phyloP scores from a whole-genome alignment of 2,113 vertebrate genomes.

The Scophthalmus maximus region DNA sequence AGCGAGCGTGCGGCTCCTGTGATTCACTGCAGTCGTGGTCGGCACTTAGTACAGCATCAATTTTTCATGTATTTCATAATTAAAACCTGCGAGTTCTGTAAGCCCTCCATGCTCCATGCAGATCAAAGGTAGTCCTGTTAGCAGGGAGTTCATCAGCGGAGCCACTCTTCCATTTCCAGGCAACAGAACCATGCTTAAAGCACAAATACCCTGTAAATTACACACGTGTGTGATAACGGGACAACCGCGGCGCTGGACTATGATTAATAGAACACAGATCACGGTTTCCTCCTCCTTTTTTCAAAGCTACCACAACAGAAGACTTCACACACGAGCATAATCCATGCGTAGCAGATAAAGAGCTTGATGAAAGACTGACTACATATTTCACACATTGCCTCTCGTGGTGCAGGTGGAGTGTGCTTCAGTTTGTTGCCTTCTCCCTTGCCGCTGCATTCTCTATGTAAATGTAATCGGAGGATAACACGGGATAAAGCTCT shows the following conservation, averaged over 20 bases:
- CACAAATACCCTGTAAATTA: constrained; percentile 71
- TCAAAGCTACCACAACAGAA: constrained; percentile 74
- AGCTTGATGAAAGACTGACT: constrained; percentile 75
- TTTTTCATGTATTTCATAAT: constrained; percentile 86
- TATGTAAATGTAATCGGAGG: constrained; percentile 75
- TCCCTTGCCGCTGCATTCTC: constrained; percentile 57
- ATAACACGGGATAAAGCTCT: constrained; percentile 68
- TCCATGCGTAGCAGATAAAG: constrained; percentile 63
- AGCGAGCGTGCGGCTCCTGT: constrained; percentile 41
- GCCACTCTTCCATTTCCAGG: constrained; percentile 68
- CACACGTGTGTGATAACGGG: constrained; percentile 61
- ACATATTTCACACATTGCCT: constrained; percentile 69
- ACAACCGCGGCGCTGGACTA: constrained; percentile 69
- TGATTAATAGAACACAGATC: constrained; percentile 79
- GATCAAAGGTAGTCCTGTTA: constrained; percentile 82
- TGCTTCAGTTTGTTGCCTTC: constrained; percentile 66
- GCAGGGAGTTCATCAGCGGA: constrained; percentile 78
- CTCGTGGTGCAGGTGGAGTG: constrained; percentile 70
- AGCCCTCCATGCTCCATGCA: constrained; percentile 70
- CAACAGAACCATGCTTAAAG: constrained; percentile 68
- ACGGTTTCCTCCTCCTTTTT: constrained; percentile 62
- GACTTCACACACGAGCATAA: constrained; percentile 62
- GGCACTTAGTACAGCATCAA: constrained; percentile 81
- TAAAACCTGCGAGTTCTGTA: constrained; percentile 79
- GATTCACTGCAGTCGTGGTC: constrained; percentile 71